phyloP scores from a whole-genome alignment of 2,113 vertebrate species.

The Lycocorax pyrrhopterus region DNA sequence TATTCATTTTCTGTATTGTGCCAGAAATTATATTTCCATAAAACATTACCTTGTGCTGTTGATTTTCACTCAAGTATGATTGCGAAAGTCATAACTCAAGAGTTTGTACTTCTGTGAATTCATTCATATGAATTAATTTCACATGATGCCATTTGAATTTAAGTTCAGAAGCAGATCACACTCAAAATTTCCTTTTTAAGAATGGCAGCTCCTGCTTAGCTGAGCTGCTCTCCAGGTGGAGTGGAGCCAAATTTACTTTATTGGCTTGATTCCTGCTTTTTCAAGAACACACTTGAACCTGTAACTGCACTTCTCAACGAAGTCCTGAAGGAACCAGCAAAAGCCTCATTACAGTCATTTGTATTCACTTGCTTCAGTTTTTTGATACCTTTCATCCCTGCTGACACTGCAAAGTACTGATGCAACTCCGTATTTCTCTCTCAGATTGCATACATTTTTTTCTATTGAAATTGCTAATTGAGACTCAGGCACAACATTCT shows the following conservation, averaged over 20 bases:
- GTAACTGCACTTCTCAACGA: background rate
- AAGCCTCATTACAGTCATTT: background rate
- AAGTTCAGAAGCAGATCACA: background rate
- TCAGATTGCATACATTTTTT: accelerated
- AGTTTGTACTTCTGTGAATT: background rate
- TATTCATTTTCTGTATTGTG: background rate
- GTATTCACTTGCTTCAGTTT: background rate
- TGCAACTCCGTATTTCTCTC: background rate
- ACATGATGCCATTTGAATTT: background rate
- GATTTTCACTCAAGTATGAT: background rate
- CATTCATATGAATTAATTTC: background rate
- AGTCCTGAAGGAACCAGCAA: background rate
- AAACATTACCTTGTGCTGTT: background rate
- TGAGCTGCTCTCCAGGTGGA: background rate
- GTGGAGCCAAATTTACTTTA: background rate
- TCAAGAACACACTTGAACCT: background rate
- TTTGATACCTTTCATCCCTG: background rate
- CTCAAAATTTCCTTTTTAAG: background rate
- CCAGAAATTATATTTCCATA: background rate
- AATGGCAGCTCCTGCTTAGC: background rate
- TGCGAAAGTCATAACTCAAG: background rate
- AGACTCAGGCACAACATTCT: background rate
- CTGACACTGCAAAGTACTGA: background rate
- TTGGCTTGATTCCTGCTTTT: background rate
- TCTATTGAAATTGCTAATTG: background rate